Evolutionary conservation across 1,140 invertebrate genomes (phyloP), one percentile per base, ranked within the genome.

Genomic region (Scaptomyza montana): DNA sequence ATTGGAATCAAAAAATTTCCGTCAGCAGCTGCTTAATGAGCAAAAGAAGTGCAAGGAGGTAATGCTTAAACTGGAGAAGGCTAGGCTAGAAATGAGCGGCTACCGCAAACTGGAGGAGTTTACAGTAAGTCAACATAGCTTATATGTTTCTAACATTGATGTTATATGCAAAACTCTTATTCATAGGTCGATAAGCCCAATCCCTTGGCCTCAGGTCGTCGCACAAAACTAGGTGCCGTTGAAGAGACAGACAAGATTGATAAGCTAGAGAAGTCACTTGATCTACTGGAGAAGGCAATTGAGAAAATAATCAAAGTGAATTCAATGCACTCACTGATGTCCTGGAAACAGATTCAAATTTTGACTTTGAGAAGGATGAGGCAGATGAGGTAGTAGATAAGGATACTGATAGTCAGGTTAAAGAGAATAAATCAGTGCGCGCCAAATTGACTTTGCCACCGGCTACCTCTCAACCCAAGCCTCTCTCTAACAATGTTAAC

Each of bases 1-100:
- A 30, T 82, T 96, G 43, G 95, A 96, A 91, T 93, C 93, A 10
- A 96, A 96, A 92, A 96, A 95, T 74, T 94, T 94, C 59, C 95
- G 94, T 65, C 94, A 96, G 72, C 95, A 96, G 82, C 86, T 96
- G 13, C 94, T 95, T 28, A 75, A 90, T 0, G 96, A 96, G 92
- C 93, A 95, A 36, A 92, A 93, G 33, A 96, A 96, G 70, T 94
- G 94, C 54, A 96, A 95, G 74, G 95, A 95, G 76, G 94, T 95
- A 5, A 93, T 96, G 77, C 94, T 94, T 62, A 93, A 95, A 57
- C 92, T 96, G 41, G 93, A 94, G 30, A 93, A 95, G 33, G 93
- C 94, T 9, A 92, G 94, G 45, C 64, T 90, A 0, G 90, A 92
- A 54, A 59, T 92, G 2, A 90, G 90, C 13, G 86, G 90, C 12